Evolutionary conservation across 37 sponge, comb jelly and placozoan genomes (phyloP), one percentile per base, ranked within the genome.

Genomic region (Spongilla lacustris): DNA sequence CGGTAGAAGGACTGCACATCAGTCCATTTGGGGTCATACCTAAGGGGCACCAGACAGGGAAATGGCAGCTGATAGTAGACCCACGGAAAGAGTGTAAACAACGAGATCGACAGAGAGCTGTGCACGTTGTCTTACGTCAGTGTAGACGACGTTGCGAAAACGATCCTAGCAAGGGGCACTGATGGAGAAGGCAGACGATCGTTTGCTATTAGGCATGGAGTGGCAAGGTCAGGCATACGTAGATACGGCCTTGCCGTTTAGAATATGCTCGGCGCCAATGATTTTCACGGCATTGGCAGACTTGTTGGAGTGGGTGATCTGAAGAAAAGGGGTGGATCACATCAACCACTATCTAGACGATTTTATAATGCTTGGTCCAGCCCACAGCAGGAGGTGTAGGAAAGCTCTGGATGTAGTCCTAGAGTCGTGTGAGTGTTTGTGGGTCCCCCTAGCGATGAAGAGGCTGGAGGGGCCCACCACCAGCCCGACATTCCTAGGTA

Each of bases 11-110:
- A 17, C 14, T 77, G 50, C 78, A 77, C 25, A 24, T 77, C 50
- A 77, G 50, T 4, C 78, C 78, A 4, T 49, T 77, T 2, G 78
- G 78, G 50, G 78, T 77, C 24, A 77, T 77, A 19, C 78, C 78
- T 36, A 77, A 77, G 36, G 38, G 50, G 35, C 78, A 32, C 41
- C 78, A 77, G 35, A 17, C 78, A 1, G 78, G 50, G 2, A 38
- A 49, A 32, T 77, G 78, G 78, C 31, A 38, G 28, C 46, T 77
- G 50, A 77, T 75, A 41, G 41, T 41, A 41, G 41, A 41, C 41
- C 41, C 41, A 25, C 32, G 73, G 73, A 14, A 32, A 27, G 1
- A 73, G 73, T 73, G 73, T 73, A 2, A 73, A 73, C 27, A 27
- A 73, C 0, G 73, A 27, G 27, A 73, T 73, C 27, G 17, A 29